Evolutionary conservation across 2,797 vertebrate species (phyloP).

Genomic region (Myotis daubentonii): DNA sequence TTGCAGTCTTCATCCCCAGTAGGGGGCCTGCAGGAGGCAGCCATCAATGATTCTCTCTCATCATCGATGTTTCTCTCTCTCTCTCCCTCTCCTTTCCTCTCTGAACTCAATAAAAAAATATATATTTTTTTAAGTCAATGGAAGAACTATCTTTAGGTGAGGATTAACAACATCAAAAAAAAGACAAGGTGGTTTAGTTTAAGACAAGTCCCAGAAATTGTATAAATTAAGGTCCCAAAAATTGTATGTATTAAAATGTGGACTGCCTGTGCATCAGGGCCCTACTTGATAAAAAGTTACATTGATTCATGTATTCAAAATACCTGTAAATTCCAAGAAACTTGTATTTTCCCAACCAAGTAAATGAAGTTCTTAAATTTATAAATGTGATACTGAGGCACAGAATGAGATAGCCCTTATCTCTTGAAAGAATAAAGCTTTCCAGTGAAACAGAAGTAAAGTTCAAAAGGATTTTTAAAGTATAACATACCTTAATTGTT

Average conservation of each 20-base stretch:
- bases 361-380: slow-evolving; percentile 36
- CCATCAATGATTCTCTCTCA: too few relatives aligned
- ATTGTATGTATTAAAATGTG: background rate
- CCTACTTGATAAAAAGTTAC: background rate
- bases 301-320: background rate
- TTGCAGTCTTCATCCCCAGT: too few relatives aligned
- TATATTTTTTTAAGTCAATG: too few relatives aligned
- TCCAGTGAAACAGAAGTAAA: slow-evolving; percentile 36
- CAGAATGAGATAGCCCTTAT: background rate
- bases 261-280: background rate
- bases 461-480: slow-evolving; percentile 39
- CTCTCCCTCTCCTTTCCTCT: too few relatives aligned
- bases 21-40: too few relatives aligned
- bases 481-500: background rate
- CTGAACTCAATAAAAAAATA: too few relatives aligned
- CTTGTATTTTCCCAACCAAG: background rate
- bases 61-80: too few relatives aligned
- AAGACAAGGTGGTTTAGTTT: background rate
- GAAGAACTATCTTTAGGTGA: too few relatives aligned
- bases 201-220: background rate
- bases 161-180: background rate
- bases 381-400: background rate
- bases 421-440: slow-evolving; percentile 14
- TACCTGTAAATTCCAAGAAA: background rate
- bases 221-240: background rate